These are phyloP conservation scores for Leucopternis melanops DNA, from an alignment of 2,113 vertebrate species.

Conservation along the genomic window DNA sequence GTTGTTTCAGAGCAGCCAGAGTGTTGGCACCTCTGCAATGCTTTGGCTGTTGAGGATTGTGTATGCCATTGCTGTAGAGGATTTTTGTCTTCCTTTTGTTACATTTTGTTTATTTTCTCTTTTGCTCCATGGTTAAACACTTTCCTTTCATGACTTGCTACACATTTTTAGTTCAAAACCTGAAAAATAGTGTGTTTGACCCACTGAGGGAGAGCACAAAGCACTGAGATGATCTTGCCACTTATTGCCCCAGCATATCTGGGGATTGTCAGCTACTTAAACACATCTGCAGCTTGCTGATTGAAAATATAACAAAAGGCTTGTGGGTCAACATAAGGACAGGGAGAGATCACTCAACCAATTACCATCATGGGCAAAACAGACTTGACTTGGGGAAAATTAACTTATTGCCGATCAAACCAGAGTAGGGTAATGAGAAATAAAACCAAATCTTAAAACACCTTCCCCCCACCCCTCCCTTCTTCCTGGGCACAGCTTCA, in stretches of 20 bases:
- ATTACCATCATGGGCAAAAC: too few species aligned
- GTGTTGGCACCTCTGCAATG: not conserved
- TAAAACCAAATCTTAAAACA: too few species aligned
- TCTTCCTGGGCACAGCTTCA: too few species aligned
- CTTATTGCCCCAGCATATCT: not conserved
- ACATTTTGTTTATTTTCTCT: not conserved
- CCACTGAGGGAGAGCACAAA: not conserved
- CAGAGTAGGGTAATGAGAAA: too few species aligned
- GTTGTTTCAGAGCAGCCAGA: not conserved
- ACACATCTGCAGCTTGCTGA: not conserved
- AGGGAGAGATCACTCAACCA: too few species aligned
- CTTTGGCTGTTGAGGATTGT: not conserved
- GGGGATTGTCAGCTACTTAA: not conserved
- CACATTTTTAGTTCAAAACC: not conserved
- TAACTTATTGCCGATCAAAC: too few species aligned
- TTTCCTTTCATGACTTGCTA: not conserved
- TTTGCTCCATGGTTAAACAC: not conserved
- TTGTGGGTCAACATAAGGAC: too few species aligned
- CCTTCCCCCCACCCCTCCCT: too few species aligned
- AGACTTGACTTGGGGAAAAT: too few species aligned
- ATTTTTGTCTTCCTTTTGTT: not conserved
- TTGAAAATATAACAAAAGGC: too few species aligned
- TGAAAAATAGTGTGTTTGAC: not conserved
- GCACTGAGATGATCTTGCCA: not conserved
- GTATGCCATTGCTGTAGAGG: not conserved